Conservation (phyloP, 2,113 vertebrate genomes). For the Bungarus multicinctus region DNA sequence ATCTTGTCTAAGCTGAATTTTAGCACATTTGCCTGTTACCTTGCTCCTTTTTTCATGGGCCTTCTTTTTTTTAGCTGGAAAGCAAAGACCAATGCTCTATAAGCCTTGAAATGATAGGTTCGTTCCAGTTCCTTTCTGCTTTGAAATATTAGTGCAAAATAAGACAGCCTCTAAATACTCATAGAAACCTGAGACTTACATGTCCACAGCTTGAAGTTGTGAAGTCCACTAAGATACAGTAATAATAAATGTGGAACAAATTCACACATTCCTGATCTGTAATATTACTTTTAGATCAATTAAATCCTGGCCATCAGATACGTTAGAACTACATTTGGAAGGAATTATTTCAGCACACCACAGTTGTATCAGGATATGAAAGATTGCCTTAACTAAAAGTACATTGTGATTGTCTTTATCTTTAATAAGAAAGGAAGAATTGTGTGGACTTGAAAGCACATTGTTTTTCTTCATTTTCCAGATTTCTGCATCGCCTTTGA, state of each 20-base stretch:
- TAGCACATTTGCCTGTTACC: background rate
- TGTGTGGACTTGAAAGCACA: background rate
- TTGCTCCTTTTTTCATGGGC: background rate
- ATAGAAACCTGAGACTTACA: background rate
- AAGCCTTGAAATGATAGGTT: background rate
- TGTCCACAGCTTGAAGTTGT: background rate
- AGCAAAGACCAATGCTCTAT: background rate
- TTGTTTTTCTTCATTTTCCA: background rate
- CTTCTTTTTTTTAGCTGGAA: background rate
- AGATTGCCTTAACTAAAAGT: background rate
- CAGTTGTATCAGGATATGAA: background rate
- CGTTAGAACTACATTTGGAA: background rate
- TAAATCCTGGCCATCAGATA: background rate
- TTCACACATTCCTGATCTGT: background rate
- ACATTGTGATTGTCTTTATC: background rate
- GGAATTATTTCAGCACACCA: background rate
- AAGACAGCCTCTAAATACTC: background rate
- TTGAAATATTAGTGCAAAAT: background rate
- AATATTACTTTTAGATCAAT: background rate
- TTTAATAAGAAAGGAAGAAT: background rate
- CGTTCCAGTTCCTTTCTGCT: background rate
- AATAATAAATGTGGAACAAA: background rate
- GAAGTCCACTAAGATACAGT: background rate
- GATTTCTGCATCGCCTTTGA: background rate
- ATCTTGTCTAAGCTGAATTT: background rate